Percentiles rank a stretch among this genome's conserved stretches.
phyloP scores from a whole-genome alignment of 2,888 invertebrate species.

The Leptinotarsa tumamoca region DNA sequence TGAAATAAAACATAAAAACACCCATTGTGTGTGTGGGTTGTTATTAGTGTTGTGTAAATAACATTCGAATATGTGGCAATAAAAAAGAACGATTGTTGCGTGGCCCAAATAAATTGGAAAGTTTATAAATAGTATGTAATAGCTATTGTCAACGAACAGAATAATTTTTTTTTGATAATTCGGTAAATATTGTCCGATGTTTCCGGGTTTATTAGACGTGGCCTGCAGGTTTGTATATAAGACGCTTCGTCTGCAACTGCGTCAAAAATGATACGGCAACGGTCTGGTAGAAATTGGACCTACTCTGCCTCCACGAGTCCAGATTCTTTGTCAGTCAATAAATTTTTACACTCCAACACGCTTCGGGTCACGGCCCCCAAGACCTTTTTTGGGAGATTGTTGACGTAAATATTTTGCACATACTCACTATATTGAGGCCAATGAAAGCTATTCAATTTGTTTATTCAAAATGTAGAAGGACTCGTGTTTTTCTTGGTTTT shows the following conservation, averaged over 20 bases:
- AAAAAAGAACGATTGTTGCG: slow-evolving; percentile 8
- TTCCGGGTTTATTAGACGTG: no score
- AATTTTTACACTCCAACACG: not conserved
- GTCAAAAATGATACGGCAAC: no score
- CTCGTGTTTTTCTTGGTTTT: slow-evolving; percentile 6
- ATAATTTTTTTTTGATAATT: not conserved
- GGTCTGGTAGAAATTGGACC: not conserved
- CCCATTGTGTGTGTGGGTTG: slow-evolving; percentile 17
- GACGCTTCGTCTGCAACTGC: no score
- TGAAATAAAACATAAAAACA: slow-evolving; percentile 12
- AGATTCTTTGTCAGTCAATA: not conserved
- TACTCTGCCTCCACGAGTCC: not conserved
- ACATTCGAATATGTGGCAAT: slow-evolving; percentile 5
- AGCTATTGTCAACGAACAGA: not conserved
- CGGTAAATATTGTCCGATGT: not conserved
- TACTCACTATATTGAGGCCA: not conserved
- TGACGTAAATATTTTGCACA: slow-evolving; percentile 2
- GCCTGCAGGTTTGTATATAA: no score
- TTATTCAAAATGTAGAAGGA: slow-evolving; percentile 7
- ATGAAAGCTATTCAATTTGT: slow-evolving; percentile 2
- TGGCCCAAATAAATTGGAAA: slow-evolving; percentile 12
- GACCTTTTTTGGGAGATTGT: not conserved
- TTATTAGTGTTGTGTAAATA: slow-evolving; percentile 12
- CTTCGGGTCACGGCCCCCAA: not conserved
- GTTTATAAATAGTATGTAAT: not conserved